Base-by-base conservation (phyloP, 2,888 invertebrate genomes). In the Mesopsocus fuscifrons region DNA sequence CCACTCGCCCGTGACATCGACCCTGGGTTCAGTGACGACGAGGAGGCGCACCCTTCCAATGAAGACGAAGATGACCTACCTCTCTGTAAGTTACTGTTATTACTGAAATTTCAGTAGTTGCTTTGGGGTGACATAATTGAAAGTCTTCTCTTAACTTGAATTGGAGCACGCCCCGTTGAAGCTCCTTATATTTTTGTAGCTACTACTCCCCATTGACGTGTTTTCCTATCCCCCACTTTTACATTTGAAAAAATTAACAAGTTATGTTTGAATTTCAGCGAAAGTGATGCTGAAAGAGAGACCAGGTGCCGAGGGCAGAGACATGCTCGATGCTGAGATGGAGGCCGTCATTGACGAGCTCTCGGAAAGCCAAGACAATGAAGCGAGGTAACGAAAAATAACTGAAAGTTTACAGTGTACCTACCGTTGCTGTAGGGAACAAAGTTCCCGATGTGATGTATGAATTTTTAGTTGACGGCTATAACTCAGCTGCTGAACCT, bases 21-120 rank as follows among this genome's bases (percentile, higher is more conserved):
- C 53, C 77, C 83, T 9, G 74, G 74, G 22, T 88, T 87, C 59
- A 87, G 85, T 51, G 87, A 87, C 54, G 85, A 84, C 52, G 87
- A 88, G 54, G 84, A 85, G 45, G 78, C 43, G 11, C 53, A 53
- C n/a, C 17, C 20, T 11, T 13, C 17, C 21, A 78, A 72, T 54
- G 77, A 71, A 34, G 79, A 72, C 51, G 78, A 72, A 53, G 83
- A 82, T 52, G 82, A 82, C 57, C 68, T 82, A 50, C 82, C 82
- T 6, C 57, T 83, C 20, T 50, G 51, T 51, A 34, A 49, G 45
- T 11, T n/a, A n/a, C n/a, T n/a, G n/a, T n/a, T n/a, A n/a, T n/a
- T n/a, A n/a, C n/a, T n/a, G n/a, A n/a, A n/a, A n/a, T n/a, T n/a
- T n/a, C n/a, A n/a, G n/a, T n/a, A n/a, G n/a, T n/a, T n/a, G n/a